Evolutionary conservation across 2,113 vertebrate species (phyloP), one percentile per base, ranked within the genome.

Genomic region (Cichladusa arquata): DNA sequence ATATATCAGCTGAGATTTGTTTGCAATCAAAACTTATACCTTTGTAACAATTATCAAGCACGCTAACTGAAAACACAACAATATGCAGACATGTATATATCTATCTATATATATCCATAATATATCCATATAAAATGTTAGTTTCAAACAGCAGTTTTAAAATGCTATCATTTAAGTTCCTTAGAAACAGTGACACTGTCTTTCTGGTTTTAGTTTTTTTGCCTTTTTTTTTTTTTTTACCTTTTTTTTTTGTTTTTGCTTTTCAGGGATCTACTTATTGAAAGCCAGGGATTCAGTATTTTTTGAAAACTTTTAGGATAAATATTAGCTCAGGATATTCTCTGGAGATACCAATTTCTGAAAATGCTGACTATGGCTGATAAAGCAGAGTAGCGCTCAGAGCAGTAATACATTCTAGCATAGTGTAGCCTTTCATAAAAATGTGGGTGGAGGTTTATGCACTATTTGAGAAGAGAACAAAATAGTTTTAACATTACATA

Each of bases 11-110:
- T 44, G 19, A 88, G 24, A 42, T 65, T n/a, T 72, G 9, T 18
- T 45, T 38, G 31, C 15, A 62, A 38, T 42, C 29, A 88, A 36
- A 67, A 42, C 12, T 36, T 67, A 25, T 5, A 50, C 5, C 2
- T 34, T 90, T 71, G 23, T n/a, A 53, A 44, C 12, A 25, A 54
- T 54, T 73, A 29, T 40, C 4, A 2, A 69, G 9, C 10, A 25
- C 12, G 8, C 9, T 60, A 47, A 64, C 34, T 56, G 42, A 71
- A 71, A 92, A 56, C 8, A 9, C 6, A 11, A 6, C 31, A 64
- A 13, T 14, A 11, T 17, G 13, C 8, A 16, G 26, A 22, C 14
- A n/a, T 14, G 4, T 9, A 12, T 12, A 5, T 16, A 1, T 34
- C 5, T 28, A 11, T n/a, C 11, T 45, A 14, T 38, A 4, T 19